Evolutionary conservation across 1,140 invertebrate species (phyloP), one percentile per base, ranked within the genome.

Genomic region (Patella vulgata): DNA sequence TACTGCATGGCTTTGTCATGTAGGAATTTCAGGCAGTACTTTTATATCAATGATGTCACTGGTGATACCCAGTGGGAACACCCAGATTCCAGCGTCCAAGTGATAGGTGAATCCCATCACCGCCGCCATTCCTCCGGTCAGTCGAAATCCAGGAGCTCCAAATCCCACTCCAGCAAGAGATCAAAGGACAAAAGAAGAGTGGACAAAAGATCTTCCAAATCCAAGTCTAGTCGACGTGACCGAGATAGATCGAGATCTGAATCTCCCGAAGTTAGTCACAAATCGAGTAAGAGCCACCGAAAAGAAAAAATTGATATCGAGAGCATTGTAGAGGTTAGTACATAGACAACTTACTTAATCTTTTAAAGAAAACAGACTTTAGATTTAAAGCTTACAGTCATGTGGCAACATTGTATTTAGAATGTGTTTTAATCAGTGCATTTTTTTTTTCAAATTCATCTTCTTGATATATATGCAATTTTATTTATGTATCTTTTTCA

Each of bases 1-100:
- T 70, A 39, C 77, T 76, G 82, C 82, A 76, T 79, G 77, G 76
- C 80, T 79, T 74, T 75, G 77, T 82, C 78, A 85, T 80, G 77
- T 87, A 91, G 89, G 80, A 85, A 84, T 66, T 87, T 89, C 86
- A 90, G 89, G 80, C 85, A 89, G 62, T 91, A 91, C 83, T 90
- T 86, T 84, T 91, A 91, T 83, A 87, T 86, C 71, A 89, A 90
- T 79, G 76, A 84, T 56, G 73, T 70, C 39, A 88, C 85, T 27
- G 87, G 87, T 11, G 85, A 87, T 31, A 87, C 87, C 28, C 89
- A 89, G 71, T 91, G 90, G 89, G 89, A 89, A 58, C 91, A 89
- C 82, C 90, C 90, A 1, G 86, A 87, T 19, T 52, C n/a, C 11
- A 36, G 4, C 19, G 19, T 27, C 6, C 52, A 57, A 21, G 51